Conservation (phyloP, 1,140 invertebrate species). For the Oedothorax gibbosus region DNA sequence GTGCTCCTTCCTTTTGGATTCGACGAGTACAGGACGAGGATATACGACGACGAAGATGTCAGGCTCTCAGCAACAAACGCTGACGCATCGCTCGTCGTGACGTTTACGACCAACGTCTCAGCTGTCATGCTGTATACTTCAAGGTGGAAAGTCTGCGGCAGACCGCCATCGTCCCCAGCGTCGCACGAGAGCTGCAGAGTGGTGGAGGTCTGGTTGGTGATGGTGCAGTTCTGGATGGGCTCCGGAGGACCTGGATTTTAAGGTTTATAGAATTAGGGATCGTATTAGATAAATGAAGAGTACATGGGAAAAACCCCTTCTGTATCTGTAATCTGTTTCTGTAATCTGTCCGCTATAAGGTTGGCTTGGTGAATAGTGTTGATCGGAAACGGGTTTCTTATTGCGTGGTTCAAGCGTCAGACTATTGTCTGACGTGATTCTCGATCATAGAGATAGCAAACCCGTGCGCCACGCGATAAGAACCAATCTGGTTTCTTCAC, state of each 20-base stretch:
- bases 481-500: too few species aligned
- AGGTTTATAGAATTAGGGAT: too few species aligned
- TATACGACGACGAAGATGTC: conserved; percentile 79
- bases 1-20: conserved; percentile 90
- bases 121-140: conserved; percentile 79
- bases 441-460: too few species aligned
- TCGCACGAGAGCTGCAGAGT: conserved; percentile 81
- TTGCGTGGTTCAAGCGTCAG: too few species aligned
- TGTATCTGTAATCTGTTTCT: too few species aligned
- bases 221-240: conserved; percentile 84
- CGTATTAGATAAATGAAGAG: too few species aligned
- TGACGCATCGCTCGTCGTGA: conserved; percentile 34
- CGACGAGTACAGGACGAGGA: conserved; percentile 84
- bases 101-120: conserved; percentile 63
- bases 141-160: conserved; percentile 83
- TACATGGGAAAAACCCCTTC: too few species aligned
- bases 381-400: too few species aligned
- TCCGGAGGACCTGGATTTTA: conserved; percentile 84
- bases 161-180: conserved; percentile 86
- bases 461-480: too few species aligned
- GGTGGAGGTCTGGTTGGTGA: conserved; percentile 86
- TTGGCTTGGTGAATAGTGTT: too few species aligned
- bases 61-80: conserved; percentile 74
- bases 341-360: too few species aligned
- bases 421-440: too few species aligned